Conservation (phyloP, 2,888 invertebrate genomes). For the Endotricha flammealis region DNA sequence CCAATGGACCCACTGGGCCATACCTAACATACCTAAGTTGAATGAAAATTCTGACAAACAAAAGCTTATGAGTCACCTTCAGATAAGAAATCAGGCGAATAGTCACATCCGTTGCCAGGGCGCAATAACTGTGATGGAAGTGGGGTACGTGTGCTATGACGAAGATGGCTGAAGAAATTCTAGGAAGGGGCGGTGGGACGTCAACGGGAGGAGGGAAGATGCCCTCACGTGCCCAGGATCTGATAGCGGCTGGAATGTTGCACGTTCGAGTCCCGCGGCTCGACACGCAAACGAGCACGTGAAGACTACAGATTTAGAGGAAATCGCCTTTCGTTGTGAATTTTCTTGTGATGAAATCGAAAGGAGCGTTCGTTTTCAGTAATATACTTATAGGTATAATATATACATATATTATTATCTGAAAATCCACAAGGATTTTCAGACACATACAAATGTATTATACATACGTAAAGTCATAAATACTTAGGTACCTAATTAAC, state of each 20-base stretch:
- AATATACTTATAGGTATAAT: too few species aligned
- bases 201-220: conserved; percentile 31
- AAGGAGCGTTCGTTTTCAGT: neutral
- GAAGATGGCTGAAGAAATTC: neutral
- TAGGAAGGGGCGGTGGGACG: neutral
- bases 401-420: too few species aligned
- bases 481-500: too few species aligned
- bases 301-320: neutral
- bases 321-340: neutral
- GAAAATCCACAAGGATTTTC: too few species aligned
- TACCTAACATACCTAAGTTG: too few species aligned
- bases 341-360: neutral
- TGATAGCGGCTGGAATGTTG: conserved; percentile 49
- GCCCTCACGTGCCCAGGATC: conserved; percentile 66
- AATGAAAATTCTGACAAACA: too few species aligned
- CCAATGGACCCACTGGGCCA: too few species aligned
- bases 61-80: neutral
- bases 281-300: conserved; percentile 18
- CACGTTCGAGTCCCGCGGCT: conserved; percentile 26
- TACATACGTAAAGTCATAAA: too few species aligned
- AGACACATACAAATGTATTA: too few species aligned
- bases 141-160: neutral
- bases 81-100: neutral
- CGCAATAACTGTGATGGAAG: neutral
- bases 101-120: neutral